Base-by-base conservation (phyloP, 2,888 invertebrate genomes). In the Bruchidius siliquastri region DNA sequence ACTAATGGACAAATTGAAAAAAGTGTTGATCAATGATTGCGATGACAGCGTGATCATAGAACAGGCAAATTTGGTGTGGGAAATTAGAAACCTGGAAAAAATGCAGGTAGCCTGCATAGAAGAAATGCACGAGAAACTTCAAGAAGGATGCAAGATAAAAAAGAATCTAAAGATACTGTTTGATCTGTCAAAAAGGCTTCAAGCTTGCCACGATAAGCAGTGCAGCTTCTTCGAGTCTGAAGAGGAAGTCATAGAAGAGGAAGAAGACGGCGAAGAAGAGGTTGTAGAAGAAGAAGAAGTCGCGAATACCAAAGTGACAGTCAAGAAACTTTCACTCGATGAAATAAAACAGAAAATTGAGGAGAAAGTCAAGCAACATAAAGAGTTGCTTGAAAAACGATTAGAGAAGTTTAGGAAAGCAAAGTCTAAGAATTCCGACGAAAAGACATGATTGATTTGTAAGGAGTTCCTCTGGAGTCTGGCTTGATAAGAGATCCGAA, bases 11-110 rank as follows among this genome's bases (percentile, higher is more conserved):
- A 82, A 81, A 71, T 87, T 79, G 85, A 87, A 82, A 87, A 88
- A 85, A 85, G 86, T 78, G 83, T 86, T 82, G 83, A 87, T 88
- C 4, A 87, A 88, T 78, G 86, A 88, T 77, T 86, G 87, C 73
- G 87, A 88, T 68, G 87, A 88, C 68, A 86, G 88, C 0, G 84
- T 85, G 0, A 79, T 84, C 1, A 79, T 81, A 20, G 78, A 83
- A 67, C 81, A 81, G 32, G 87, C 82, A 81, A 88, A 78, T 80
- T 81, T 79, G 78, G 85, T 81, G 80, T 88, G 83, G 85, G 87
- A 83, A 79, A 87, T 77, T 81, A 84, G 81, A 79, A 87, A 81
- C 81, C 83, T 79, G 76, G 85, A 78, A 80, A 86, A 81, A 80
- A 83, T 81, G 80, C 87, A 79, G 84, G 85, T 80, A 80, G 86